Evolutionary conservation across 2,888 invertebrate genomes (phyloP), one percentile per base, ranked within the genome.

Genomic region (Ectropis crepuscularia): DNA sequence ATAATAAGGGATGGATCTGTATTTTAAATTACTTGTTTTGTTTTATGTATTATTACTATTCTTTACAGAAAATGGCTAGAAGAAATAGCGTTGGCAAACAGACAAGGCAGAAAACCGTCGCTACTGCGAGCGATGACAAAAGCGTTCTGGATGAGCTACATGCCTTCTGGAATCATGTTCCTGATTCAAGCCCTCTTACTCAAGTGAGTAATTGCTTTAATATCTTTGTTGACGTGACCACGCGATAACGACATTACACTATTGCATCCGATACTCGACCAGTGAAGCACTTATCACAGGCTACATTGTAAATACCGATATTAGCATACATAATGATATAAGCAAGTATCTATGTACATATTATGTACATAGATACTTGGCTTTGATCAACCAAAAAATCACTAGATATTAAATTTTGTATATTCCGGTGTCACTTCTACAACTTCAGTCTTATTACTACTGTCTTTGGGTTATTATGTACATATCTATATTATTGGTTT

Each of bases 141-240:
- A 68, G 94, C 96, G 38, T 96, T 96, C 85, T 95, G 95, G 94
- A 93, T 94, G 75, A 95, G 95, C 75, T 95, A 95, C 75, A 89
- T 95, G 59, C 87, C 95, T 71, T 96, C 95, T 79, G 92, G 95
- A 57, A 74, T 95, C 66, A 92, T 95, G 83, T 92, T 94, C 67
- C 78, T 95, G n/a, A 90, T 94, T 79, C 94, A 94, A 79, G 86
- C 94, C 45, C 85, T 93, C 37, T 66, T 94, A 58, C 90, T 92
- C 69, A 93, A 91, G 93, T 91, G 78, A 90, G 89, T 75, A 79
- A 76, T 78, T 71, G 68, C 61, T 48, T 61, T 47, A 58, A 54
- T 53, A 39, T 46, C 64, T 66, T 68, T 65, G 73, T 69, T 73
- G 69, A 60, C 67, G 46, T 62, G 61, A 64, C 68, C 78, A 74